These are phyloP conservation scores for Phainopepla nitens DNA, from an alignment of 2,113 vertebrate species.

Conservation along the genomic window DNA sequence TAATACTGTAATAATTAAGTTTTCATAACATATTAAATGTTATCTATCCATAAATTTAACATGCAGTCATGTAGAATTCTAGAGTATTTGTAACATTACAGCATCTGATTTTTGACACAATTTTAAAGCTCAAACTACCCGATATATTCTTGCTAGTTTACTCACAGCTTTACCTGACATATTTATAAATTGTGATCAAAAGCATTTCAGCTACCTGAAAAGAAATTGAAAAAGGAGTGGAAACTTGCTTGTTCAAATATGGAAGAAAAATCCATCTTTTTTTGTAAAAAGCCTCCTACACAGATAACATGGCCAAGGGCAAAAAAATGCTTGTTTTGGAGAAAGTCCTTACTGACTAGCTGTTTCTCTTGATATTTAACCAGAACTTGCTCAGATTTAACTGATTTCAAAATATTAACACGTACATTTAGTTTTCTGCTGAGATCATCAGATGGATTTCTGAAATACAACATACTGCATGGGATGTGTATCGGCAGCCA, in stretches of 20 bases:
- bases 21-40: neutral
- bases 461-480: neutral
- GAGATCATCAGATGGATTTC: neutral
- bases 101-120: neutral
- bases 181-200: constrained; percentile 51
- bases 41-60: neutral
- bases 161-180: constrained; percentile 5
- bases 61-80: neutral
- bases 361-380: neutral
- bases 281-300: neutral
- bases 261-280: constrained; percentile 15
- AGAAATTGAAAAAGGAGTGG: constrained; percentile 24
- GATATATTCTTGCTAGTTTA: neutral
- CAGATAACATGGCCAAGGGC: neutral
- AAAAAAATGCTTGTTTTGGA: neutral
- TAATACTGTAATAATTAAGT: neutral
- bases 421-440: neutral
- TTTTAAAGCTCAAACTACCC: neutral
- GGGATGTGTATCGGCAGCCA: neutral
- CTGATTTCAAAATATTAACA: neutral
- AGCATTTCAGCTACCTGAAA: constrained; percentile 22
- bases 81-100: neutral
- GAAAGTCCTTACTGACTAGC: neutral
- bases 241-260: constrained; percentile 10
- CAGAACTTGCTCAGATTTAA: neutral